These are phyloP conservation scores for Adoxophyes honmai DNA, from an alignment of 1,140 invertebrate species.

Conservation along the genomic window DNA sequence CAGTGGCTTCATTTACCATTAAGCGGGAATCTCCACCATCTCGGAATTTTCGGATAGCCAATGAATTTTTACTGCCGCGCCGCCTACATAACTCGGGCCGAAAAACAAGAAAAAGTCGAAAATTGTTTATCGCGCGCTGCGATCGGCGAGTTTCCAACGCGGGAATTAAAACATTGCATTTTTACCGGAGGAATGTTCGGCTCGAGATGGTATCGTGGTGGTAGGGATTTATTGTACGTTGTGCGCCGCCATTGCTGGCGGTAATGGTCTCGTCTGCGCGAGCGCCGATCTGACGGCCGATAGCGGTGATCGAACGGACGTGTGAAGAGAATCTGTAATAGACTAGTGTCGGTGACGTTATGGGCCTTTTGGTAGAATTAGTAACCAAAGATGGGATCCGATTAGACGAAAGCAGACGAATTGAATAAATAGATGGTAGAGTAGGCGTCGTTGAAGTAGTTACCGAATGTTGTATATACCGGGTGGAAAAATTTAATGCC, in stretches of 20 bases:
- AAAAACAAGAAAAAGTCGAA: slow-evolving; percentile 23
- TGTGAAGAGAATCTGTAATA: too few species aligned
- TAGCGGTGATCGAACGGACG: not conserved
- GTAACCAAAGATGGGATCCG: too few species aligned
- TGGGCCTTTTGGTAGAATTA: too few species aligned
- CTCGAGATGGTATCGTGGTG: slow-evolving; percentile 43
- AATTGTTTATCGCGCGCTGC: slow-evolving; percentile 34
- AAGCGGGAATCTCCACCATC: slow-evolving; percentile 31
- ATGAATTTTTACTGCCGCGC: slow-evolving; percentile 43
- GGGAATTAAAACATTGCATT: slow-evolving; percentile 66
- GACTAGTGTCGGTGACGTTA: too few species aligned
- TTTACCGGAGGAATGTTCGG: slow-evolving; percentile 29
- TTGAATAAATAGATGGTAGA: too few species aligned
- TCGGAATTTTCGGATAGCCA: slow-evolving; percentile 34
- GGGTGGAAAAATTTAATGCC: too few species aligned
- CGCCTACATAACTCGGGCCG: slow-evolving; percentile 33
- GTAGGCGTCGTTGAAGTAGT: too few species aligned
- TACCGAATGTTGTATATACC: too few species aligned
- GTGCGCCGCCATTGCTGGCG: not conserved
- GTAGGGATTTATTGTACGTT: slow-evolving; percentile 50
- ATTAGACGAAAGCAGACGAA: too few species aligned
- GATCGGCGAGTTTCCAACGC: slow-evolving; percentile 35
- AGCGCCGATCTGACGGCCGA: not conserved
- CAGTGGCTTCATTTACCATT: slow-evolving; percentile 37
- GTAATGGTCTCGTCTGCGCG: slow-evolving; percentile 6